Base-by-base conservation (phyloP, 2,113 vertebrate genomes). In the Forbesichthys papilliferus region DNA sequence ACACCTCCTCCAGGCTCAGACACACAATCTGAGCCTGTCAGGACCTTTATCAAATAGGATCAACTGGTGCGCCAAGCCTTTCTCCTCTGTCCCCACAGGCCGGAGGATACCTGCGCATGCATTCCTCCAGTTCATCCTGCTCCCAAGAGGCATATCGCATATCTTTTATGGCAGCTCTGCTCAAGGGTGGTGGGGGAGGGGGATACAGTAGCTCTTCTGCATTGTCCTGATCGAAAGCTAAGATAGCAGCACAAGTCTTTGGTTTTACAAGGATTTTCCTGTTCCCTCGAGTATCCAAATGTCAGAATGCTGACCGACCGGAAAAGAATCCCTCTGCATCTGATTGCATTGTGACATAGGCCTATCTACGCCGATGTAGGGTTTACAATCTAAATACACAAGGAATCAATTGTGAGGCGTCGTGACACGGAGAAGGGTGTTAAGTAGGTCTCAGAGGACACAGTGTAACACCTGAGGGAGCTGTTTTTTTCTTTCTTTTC, bases 11-110 rank as follows among this genome's bases (percentile, higher is more conserved):
- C 89, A 84, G 89, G 86, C 84, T 78, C 71, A 74, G 89, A 89
- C 82, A 91, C 69, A 82, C 83, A 88, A 92, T 92, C 87, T 75
- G 84, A 82, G 84, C 80, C 85, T 90, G 87, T 90, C 87, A 86
- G 75, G 81, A 79, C 81, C 84, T 89, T 86, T 87, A 88, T 88
- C 86, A 87, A 82, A 76, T 78, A 82, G 79, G 81, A 87, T 91
- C 84, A 83, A 91, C 87, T 80, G 82, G 82, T 74, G 84, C 16
- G 61, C 83, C 16, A 70, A 77, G 83, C 73, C 81, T 86, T 86
- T 86, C 81, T 79, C 87, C 83, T 27, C 76, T 46, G 66, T 84
- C 85, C 85, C 85, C 73, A 79, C 71, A 75, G 86, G 80, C 86
- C 49, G 73, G 59, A 54, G 74, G 85, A 88, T 85, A 88, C 89